A percentile compares a stretch with the other conserved stretches of the same genome.
Evolutionary conservation across 2,888 invertebrate species (phyloP).

Genomic region (Lottia scabra): DNA sequence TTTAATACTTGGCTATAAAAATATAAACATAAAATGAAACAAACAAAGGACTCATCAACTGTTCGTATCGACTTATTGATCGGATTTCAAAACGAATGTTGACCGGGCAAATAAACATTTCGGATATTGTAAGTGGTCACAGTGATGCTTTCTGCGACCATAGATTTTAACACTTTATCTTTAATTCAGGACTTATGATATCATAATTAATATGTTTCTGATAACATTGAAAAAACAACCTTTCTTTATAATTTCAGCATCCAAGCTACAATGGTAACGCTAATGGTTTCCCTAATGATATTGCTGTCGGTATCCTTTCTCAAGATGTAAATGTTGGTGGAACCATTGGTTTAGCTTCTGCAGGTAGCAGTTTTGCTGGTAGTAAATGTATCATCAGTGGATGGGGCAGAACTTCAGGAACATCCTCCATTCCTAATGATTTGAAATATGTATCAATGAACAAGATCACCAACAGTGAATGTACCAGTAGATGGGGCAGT

Average conservation of each 20-base stretch:
- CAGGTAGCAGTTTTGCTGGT: constrained; percentile 13
- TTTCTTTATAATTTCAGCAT: constrained; percentile 21
- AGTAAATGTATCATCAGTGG: constrained; percentile 34
- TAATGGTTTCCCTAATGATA: constrained; percentile 39
- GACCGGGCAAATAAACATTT: no score
- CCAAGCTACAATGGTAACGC: constrained; percentile 27
- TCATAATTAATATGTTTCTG: no score
- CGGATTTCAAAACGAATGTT: no score
- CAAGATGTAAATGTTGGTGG: constrained; percentile 17
- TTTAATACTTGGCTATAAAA: no score
- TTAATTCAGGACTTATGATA: no score
- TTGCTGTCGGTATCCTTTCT: constrained; percentile 32
- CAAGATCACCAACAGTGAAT: constrained; percentile 27
- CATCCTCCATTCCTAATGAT: constrained; percentile 10
- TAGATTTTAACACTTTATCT: no score
- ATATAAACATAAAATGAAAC: no score
- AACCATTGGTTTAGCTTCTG: constrained; percentile 20
- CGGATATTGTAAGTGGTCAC: no score
- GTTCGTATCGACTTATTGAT: no score
- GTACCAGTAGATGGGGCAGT: constrained; percentile 24
- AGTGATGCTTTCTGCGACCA: no score
- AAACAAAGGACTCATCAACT: no score
- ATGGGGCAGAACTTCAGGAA: constrained; percentile 35
- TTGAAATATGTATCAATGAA: constrained; percentile 35
- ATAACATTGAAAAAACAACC: no score